Percentiles rank a stretch among this genome's conserved stretches.
phyloP scores from a whole-genome alignment of 2,113 vertebrate genomes.

The Donacobius atricapilla region DNA sequence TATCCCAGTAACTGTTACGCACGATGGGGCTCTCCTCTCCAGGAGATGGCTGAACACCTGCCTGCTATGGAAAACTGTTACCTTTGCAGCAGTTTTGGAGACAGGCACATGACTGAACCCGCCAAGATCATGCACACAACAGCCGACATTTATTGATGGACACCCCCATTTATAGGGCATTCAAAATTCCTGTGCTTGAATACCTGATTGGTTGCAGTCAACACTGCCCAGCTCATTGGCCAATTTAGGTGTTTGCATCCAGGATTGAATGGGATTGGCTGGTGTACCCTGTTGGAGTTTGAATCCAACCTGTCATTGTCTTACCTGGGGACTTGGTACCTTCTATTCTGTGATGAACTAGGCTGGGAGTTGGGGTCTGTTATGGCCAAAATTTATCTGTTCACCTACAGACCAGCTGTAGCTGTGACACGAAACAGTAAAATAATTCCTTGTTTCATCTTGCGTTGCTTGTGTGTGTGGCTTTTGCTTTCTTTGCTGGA shows the following conservation, averaged over 20 bases:
- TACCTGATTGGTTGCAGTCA: neutral
- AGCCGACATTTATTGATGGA: neutral
- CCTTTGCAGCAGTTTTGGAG: neutral
- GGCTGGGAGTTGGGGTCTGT: neutral
- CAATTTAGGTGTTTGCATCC: neutral
- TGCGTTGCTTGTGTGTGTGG: neutral
- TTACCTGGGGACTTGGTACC: neutral
- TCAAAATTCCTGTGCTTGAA: neutral
- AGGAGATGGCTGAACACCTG: neutral
- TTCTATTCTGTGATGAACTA: neutral
- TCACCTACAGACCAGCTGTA: neutral
- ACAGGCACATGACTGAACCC: neutral
- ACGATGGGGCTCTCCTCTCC: neutral
- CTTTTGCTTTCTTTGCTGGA: neutral
- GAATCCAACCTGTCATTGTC: neutral
- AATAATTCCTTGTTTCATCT: neutral
- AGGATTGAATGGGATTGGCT: neutral
- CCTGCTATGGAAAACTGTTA: neutral
- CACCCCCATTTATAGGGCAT: neutral
- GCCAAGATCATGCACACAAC: neutral
- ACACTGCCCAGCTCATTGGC: neutral
- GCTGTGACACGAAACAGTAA: neutral
- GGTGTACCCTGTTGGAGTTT: neutral
- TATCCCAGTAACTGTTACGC: accelerated
- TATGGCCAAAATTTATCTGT: neutral